Evolutionary conservation across 2,888 invertebrate genomes (phyloP).

Genomic region (Stratiomys singularior): DNA sequence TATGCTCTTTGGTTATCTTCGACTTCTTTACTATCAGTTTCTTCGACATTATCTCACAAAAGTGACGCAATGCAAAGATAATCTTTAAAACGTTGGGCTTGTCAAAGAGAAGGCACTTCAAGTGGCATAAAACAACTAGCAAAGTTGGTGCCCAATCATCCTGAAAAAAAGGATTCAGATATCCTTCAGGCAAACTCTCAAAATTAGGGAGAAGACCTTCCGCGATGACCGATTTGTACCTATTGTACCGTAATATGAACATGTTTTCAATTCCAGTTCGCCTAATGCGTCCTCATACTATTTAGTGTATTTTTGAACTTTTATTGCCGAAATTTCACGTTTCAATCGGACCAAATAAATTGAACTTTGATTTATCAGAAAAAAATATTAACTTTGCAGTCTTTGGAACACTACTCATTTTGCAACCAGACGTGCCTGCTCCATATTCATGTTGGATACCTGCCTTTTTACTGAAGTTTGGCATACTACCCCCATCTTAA

Average conservation of each 20-base stretch:
- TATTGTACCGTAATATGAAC: not conserved
- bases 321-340: not conserved
- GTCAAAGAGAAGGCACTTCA: not conserved
- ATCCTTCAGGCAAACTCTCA: not conserved
- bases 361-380: not conserved
- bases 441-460: not conserved
- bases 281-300: constrained; percentile 11
- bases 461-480: not conserved
- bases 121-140: not conserved
- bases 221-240: not conserved
- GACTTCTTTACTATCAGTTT: not conserved
- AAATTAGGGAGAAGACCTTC: not conserved
- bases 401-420: not conserved
- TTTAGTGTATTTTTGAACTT: not conserved
- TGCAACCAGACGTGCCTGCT: not conserved
- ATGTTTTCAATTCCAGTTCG: not conserved
- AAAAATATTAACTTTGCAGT: no score
- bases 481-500: not conserved
- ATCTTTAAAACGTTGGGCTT: not conserved
- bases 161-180: constrained; percentile 2
- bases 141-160: not conserved
- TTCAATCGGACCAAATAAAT: not conserved
- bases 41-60: not conserved
- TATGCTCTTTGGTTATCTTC: not conserved
- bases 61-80: not conserved